Base-by-base conservation (phyloP, 2,888 invertebrate species). In the Drosophila sordidapex region DNA sequence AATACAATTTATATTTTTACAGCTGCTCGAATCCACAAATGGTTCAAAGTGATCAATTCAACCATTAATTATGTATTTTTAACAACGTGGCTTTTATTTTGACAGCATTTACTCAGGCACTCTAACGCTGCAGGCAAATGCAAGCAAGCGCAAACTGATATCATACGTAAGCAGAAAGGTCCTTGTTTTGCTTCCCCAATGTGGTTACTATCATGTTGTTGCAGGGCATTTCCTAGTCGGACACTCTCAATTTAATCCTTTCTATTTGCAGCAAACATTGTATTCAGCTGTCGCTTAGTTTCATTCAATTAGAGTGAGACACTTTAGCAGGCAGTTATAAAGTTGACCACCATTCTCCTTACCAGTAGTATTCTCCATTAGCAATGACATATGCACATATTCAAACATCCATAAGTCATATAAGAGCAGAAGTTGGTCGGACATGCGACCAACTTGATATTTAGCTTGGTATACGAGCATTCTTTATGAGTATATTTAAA, bases 1-100 rank as follows among this genome's bases (percentile, higher is more conserved):
- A 69, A 69, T 62, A 59, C 54, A 56, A 69, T 68, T 70, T 59
- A 65, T 56, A 76, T 60, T 76, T 40, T 40, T 49, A 38, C 56
- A 56, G 33, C 61, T 76, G 57, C 31, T 58, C 57, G 51, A 72
- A 54, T 56, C 43, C 53, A 38, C 65, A 60, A 43, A 63, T 52
- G 62, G 36, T 69, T 25, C 38, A n/a, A 59, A 72, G 35, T 58
- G 49, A n/a, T 48, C 36, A 64, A 48, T 40, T 58, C 48, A 27
- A 43, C 53, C 58, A 46, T 46, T 57, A 46, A 52, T 38, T 29
- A 57, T 48, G 29, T 38, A 60, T 29, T 40, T 57, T 7, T 1
- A 25, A 46, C 15, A 25, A 15, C 15, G 46, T 46, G 46, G 52
- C 31, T 13, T 52, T n/a, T 31, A 31, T 52, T n/a, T 21, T 2